phyloP scores from a whole-genome alignment of 1,140 invertebrate species.

The Stenopsyche tienmushanensis region DNA sequence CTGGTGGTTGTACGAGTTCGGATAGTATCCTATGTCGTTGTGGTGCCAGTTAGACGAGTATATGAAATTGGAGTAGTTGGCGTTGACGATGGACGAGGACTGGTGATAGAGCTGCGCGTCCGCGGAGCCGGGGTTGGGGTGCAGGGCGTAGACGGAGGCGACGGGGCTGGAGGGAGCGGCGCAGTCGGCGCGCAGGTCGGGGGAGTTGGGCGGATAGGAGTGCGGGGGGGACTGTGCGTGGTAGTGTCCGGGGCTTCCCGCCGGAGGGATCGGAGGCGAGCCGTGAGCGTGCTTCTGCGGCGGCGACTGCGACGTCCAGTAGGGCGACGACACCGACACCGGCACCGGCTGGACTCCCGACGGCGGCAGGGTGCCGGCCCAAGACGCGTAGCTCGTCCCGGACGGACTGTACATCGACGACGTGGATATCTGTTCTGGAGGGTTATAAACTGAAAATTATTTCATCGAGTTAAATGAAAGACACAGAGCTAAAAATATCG shows the following conservation, averaged over 20 bases:
- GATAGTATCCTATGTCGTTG: slow-evolving; percentile 34
- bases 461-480: not conserved
- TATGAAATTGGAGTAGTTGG: slow-evolving; percentile 32
- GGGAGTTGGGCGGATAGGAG: slow-evolving; percentile 46
- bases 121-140: slow-evolving; percentile 30
- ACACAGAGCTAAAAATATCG: slow-evolving; percentile 9
- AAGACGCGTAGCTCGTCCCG: slow-evolving; percentile 34
- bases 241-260: slow-evolving; percentile 43
- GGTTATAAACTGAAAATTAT: slow-evolving; percentile 49
- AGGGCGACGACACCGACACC: slow-evolving; percentile 44
- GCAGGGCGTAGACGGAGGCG: slow-evolving; percentile 7
- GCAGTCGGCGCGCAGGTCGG: slow-evolving; percentile 49
- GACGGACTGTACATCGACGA: slow-evolving; percentile 46
- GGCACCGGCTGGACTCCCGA: slow-evolving; percentile 15
- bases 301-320: slow-evolving; percentile 46
- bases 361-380: slow-evolving; percentile 27
- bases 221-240: slow-evolving; percentile 30
- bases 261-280: slow-evolving; percentile 45
- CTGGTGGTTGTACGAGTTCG: slow-evolving; percentile 37
- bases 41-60: slow-evolving; percentile 39
- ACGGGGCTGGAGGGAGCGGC: slow-evolving; percentile 28
- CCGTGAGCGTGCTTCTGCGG: slow-evolving; percentile 49
- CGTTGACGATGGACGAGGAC: slow-evolving; percentile 24
- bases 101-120: slow-evolving; percentile 36
- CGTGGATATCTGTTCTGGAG: slow-evolving; percentile 47